Percentiles rank a stretch among this genome's conserved stretches.
Conservation (phyloP, 2,888 invertebrate genomes). For the Bellardia pandia region DNA sequence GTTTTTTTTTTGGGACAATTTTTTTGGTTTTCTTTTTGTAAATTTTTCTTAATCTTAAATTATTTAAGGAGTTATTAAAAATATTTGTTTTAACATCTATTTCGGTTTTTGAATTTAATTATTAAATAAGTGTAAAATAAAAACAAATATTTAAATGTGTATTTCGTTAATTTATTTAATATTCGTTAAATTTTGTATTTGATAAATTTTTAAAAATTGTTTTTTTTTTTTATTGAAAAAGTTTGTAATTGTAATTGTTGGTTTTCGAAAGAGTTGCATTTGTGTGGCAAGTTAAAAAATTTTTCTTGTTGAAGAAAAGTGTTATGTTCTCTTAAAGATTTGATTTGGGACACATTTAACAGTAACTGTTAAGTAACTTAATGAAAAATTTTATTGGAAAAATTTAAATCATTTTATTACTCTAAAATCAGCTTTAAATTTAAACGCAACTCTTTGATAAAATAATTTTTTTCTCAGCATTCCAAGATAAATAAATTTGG, state of each 20-base stretch:
- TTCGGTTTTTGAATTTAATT: conserved; percentile 16
- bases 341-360: too few species aligned
- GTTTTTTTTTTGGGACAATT: background rate
- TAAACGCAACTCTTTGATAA: too few species aligned
- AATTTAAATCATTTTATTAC: too few species aligned
- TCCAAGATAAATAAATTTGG: too few species aligned
- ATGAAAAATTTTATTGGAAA: too few species aligned
- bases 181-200: conserved; percentile 34
- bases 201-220: background rate
- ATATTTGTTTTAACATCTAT: conserved; percentile 42
- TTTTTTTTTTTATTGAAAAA: background rate
- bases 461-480: too few species aligned
- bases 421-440: too few species aligned
- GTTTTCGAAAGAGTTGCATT: background rate
- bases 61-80: conserved; percentile 51
- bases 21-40: conserved; percentile 15
- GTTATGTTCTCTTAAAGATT: too few species aligned
- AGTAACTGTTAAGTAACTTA: too few species aligned
- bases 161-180: conserved; percentile 35
- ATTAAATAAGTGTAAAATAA: background rate
- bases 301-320: too few species aligned
- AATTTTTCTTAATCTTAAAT: conserved; percentile 26
- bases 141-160: background rate
- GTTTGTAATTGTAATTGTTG: conserved; percentile 28
- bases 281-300: background rate